These are phyloP conservation scores for Bovichtus variegatus DNA, from an alignment of 2,797 vertebrate species.

Conservation along the genomic window DNA sequence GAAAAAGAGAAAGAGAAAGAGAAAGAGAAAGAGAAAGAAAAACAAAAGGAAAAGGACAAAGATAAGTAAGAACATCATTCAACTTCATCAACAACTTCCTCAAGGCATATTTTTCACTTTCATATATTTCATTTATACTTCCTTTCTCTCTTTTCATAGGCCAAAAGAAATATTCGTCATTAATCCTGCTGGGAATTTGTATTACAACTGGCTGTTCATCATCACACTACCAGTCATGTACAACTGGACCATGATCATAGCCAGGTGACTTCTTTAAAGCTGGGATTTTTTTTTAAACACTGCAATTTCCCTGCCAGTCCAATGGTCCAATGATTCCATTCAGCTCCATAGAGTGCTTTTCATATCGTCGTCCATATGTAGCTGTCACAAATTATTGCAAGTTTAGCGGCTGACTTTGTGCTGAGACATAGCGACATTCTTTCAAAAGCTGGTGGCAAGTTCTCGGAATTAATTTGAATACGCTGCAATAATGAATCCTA, in stretches of 20 bases:
- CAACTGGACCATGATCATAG: conserved; percentile 97
- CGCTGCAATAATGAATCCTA: neutral
- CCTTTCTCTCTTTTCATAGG: conserved; percentile 59
- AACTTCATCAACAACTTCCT: neutral
- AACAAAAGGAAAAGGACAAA: conserved; percentile 56
- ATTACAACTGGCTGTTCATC: conserved; percentile 96
- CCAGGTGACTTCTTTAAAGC: conserved; percentile 85
- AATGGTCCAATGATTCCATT: conserved; percentile 6
- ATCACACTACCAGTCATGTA: conserved; percentile 98
- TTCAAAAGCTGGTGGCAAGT: neutral
- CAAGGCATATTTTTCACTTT: neutral
- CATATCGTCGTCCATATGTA: neutral
- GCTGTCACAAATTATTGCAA: neutral
- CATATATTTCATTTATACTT: neutral
- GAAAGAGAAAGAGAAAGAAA: conserved; percentile 72
- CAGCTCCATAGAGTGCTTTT: neutral
- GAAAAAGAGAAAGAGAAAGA: conserved; percentile 80
- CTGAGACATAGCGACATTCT: neutral
- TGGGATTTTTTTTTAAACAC: neutral
- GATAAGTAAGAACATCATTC: conserved; percentile 58
- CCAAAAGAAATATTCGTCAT: conserved; percentile 89
- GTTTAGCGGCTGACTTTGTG: neutral
- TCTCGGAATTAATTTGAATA: neutral
- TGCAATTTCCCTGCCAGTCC: neutral
- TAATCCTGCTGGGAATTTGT: conserved; percentile 92